Evolutionary conservation across 2,888 invertebrate species (phyloP).

Genomic region (Coronaproctus castanopsis): DNA sequence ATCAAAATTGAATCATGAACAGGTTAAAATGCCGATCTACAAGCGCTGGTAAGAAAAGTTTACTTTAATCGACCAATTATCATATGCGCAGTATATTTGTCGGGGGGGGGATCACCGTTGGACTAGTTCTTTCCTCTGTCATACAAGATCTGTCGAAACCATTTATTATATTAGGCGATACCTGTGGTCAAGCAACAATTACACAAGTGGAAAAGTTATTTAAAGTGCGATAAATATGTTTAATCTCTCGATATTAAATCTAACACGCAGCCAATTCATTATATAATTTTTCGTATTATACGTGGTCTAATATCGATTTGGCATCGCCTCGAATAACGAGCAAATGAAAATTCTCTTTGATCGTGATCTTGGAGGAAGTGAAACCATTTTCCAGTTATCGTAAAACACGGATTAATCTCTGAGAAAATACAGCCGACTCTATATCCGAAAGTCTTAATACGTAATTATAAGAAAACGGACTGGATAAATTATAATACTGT

Average conservation of each 20-base stretch:
- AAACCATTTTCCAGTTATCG: not conserved
- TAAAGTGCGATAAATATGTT: not conserved
- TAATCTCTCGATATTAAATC: not conserved
- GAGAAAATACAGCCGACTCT: not conserved
- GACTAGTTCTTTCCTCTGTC: too few relatives aligned
- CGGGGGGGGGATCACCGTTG: not conserved
- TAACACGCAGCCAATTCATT: not conserved
- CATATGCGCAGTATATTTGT: not conserved
- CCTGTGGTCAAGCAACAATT: too few relatives aligned
- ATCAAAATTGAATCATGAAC: not conserved
- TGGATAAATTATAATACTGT: not conserved
- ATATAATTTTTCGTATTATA: not conserved
- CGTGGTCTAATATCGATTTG: not conserved
- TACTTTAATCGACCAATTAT: not conserved
- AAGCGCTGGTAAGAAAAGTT: not conserved
- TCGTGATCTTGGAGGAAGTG: not conserved
- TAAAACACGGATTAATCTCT: not conserved
- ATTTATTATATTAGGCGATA: too few relatives aligned
- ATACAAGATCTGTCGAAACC: not conserved
- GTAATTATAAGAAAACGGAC: not conserved
- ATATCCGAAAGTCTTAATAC: not conserved
- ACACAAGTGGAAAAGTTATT: too few relatives aligned
- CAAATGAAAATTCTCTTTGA: not conserved
- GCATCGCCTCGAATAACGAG: not conserved
- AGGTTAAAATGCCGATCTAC: not conserved